These are phyloP conservation scores for Sebastes reedi DNA, from an alignment of 2,797 vertebrate species.

Conservation along the genomic window DNA sequence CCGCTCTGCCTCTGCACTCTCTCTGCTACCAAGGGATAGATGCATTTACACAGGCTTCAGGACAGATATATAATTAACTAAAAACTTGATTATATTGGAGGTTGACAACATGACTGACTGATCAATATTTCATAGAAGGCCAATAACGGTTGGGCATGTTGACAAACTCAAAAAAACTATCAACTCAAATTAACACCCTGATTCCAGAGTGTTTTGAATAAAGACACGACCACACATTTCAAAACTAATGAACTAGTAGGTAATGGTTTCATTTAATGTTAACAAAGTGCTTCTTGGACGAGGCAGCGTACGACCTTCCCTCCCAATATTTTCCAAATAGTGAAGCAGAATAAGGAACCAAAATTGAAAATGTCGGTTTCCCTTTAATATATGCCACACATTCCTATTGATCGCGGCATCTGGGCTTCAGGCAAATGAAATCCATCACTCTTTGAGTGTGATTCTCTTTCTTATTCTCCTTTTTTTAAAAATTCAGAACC, in stretches of 20 bases:
- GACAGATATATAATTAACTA: no score
- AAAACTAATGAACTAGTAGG: not conserved
- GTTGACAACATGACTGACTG: not conserved
- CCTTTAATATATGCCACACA: not conserved
- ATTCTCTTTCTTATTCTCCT: not conserved
- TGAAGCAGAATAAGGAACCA: not conserved
- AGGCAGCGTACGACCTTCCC: not conserved
- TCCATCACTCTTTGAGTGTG: not conserved
- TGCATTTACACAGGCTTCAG: no score
- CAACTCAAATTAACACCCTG: not conserved
- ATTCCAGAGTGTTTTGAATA: not conserved
- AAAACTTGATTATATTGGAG: no score
- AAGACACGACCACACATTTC: not conserved
- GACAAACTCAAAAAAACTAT: not conserved
- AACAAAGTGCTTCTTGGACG: not conserved
- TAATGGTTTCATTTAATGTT: not conserved
- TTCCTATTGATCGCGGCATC: slow-evolving; percentile 5
- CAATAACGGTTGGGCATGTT: not conserved
- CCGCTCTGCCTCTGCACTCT: no score
- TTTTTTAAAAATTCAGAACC: not conserved
- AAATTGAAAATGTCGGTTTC: slow-evolving; percentile 8
- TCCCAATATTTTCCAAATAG: not conserved
- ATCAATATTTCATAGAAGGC: slow-evolving; percentile 5
- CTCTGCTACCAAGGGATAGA: no score
- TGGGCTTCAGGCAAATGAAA: slow-evolving; percentile 14